Conservation (phyloP, 2,113 vertebrate genomes). For the Struthio camelus region DNA sequence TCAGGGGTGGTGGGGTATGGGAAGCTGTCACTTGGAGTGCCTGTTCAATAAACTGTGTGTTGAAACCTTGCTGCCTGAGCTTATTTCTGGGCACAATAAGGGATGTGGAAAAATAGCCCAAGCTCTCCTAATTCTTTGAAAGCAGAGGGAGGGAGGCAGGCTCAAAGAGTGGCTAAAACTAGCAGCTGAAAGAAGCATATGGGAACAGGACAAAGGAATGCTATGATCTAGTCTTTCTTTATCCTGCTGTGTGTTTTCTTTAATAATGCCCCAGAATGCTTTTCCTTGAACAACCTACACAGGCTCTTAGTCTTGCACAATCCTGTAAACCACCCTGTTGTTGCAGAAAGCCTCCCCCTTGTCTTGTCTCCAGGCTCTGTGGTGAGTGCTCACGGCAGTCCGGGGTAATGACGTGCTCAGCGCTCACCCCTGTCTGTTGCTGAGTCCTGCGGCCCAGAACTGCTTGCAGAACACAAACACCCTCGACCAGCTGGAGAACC, state of each 20-base stretch:
- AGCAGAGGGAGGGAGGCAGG: neutral
- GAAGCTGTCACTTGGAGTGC: accelerated
- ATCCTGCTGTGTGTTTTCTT: neutral
- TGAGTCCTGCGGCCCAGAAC: too few species aligned
- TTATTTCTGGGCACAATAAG: neutral
- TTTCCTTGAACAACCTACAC: neutral
- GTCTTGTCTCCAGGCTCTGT: neutral
- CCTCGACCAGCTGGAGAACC: too few species aligned
- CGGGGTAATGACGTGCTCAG: neutral
- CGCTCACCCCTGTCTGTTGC: neutral
- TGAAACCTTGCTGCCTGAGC: neutral
- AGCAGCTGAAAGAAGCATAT: neutral
- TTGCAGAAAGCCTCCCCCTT: neutral
- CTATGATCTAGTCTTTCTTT: neutral
- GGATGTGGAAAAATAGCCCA: accelerated
- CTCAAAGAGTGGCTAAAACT: too few species aligned
- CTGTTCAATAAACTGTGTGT: neutral
- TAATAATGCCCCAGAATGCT: neutral
- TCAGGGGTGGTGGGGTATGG: neutral
- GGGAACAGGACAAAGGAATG: neutral
- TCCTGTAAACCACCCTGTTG: too few species aligned
- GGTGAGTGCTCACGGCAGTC: neutral
- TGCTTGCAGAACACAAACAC: too few species aligned
- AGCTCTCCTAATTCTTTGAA: accelerated
- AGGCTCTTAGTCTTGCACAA: neutral